phyloP scores from a whole-genome alignment of 2,113 vertebrate genomes.

The Delphinapterus leucas region DNA sequence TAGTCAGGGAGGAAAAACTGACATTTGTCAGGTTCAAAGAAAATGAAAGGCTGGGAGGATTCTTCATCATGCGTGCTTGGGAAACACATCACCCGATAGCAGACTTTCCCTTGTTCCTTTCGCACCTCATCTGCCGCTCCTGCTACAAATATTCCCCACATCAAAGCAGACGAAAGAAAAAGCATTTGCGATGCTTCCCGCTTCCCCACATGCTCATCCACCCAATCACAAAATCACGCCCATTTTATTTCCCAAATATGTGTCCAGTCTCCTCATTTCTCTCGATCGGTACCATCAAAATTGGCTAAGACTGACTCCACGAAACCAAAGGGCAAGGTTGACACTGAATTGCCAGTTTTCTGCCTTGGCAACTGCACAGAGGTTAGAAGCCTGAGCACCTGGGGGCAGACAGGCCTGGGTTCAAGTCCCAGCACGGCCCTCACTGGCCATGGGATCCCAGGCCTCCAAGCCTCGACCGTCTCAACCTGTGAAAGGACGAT shows the following conservation, averaged over 20 bases:
- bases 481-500: too few species aligned
- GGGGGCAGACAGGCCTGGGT: rapidly evolving
- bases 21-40: slow-evolving; percentile 67
- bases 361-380: background rate
- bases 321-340: background rate
- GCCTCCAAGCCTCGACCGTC: background rate
- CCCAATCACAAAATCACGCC: background rate
- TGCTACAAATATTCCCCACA: background rate
- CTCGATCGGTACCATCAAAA: background rate
- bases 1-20: slow-evolving; percentile 38
- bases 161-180: background rate
- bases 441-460: rapidly evolving
- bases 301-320: background rate
- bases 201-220: too few species aligned
- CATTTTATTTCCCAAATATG: background rate
- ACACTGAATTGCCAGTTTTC: rapidly evolving
- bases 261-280: background rate
- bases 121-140: background rate
- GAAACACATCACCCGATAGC: background rate
- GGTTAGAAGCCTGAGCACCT: background rate
- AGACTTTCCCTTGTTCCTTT: background rate
- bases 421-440: background rate
- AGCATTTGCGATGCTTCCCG: background rate
- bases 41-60: slow-evolving; percentile 47
- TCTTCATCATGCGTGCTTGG: background rate